phyloP scores from a whole-genome alignment of 2,113 vertebrate species.

The Phycodurus eques region DNA sequence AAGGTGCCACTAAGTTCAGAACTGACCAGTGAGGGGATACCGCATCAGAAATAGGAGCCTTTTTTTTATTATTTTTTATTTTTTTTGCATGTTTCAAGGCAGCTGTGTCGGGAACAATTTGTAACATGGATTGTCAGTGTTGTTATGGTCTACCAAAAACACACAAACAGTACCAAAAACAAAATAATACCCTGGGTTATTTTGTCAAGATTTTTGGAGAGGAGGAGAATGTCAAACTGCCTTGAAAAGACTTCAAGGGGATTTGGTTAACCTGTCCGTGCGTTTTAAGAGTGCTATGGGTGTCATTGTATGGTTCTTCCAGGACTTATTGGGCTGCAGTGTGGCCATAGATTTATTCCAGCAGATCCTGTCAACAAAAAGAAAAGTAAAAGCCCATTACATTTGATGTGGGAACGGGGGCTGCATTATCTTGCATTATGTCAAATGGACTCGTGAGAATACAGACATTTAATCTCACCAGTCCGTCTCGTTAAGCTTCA shows the following conservation, averaged over 20 bases:
- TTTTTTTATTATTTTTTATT: not conserved
- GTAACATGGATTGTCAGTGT: not conserved
- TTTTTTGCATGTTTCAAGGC: not conserved
- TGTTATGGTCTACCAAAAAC: not conserved
- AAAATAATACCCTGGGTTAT: not conserved
- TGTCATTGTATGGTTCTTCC: not conserved
- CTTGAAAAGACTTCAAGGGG: not conserved
- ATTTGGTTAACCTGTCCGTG: not conserved
- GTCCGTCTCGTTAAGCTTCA: not conserved
- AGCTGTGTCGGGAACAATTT: not conserved
- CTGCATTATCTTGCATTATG: constrained; percentile 1
- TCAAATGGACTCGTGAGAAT: not conserved
- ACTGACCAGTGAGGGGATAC: not conserved
- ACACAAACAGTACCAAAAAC: not conserved
- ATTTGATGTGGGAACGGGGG: constrained; percentile 19
- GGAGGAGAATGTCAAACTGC: not conserved
- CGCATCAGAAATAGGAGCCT: not conserved
- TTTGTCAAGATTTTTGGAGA: not conserved
- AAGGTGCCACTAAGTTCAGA: not conserved
- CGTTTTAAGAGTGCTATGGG: not conserved
- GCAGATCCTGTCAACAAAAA: constrained; percentile 56
- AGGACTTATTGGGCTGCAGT: constrained; percentile 14
- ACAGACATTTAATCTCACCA: constrained; percentile 4
- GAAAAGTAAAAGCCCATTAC: constrained; percentile 33
- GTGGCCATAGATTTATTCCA: constrained; percentile 54